Evolutionary conservation across 1,140 invertebrate species (phyloP), one percentile per base, ranked within the genome.

Genomic region (Drosophila orosa): DNA sequence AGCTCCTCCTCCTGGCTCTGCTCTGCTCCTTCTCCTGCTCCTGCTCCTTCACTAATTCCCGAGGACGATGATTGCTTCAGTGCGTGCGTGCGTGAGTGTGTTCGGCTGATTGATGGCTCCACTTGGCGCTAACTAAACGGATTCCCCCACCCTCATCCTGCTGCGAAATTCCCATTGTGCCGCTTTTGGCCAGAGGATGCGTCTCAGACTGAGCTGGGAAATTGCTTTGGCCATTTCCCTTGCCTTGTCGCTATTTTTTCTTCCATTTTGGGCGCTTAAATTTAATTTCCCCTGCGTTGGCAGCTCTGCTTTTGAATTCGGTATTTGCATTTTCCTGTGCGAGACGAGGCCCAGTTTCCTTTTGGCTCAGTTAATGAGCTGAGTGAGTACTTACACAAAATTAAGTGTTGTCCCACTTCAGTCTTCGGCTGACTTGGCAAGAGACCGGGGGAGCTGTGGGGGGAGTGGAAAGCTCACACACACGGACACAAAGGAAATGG

Each of bases 361-460:
- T 75, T 76, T 76, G 76, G 66, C 75, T 74, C 77, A 68, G 85
- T 89, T 89, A 89, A 89, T 89, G 84, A 89, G 84, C 84, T 89
- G 84, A 89, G 84, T 89, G 84, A 89, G 84, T 89, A 90, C 84
- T 89, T 89, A 89, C 85, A 89, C 85, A 89, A 90, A 89, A 89
- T 90, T 89, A 89, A 89, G 84, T 89, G 84, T 89, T 89, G 84
- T 89, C 85, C 84, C 76, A 89, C 85, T 89, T 89, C 77, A 72
- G 69, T 55, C 77, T 57, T 77, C 83, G 75, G 84, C 84, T 87
- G 83, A 86, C 73, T 87, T 69, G 68, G 85, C 77, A 85, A 85
- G 72, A 68, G 74, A 42, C 15, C 58, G 45, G 35, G 31, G 40
- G 48, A 25, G 56, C 42, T 19, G 40, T 25, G 35, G 57, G 37